Conservation (phyloP, 2,888 invertebrate genomes). For the Drosophila phalerata region DNA sequence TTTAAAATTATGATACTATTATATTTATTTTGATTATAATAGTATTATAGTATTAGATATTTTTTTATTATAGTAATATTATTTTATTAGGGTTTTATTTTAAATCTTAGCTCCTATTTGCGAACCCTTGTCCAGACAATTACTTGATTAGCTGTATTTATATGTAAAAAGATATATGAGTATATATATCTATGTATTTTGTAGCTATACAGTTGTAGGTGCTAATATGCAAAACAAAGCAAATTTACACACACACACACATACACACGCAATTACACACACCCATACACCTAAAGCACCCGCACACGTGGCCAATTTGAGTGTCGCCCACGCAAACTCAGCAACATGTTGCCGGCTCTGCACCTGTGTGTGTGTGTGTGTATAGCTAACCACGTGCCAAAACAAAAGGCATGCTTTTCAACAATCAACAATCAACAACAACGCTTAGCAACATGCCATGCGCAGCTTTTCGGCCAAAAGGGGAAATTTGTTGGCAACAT, state of each 20-base stretch:
- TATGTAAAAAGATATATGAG: background rate
- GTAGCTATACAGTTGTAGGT: slow-evolving; percentile 13
- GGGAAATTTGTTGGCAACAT: slow-evolving; percentile 35
- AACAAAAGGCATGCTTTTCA: slow-evolving; percentile 53
- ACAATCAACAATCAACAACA: slow-evolving; percentile 76
- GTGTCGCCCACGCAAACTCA: slow-evolving; percentile 60
- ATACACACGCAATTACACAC: slow-evolving; percentile 13
- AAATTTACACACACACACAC: slow-evolving; percentile 12
- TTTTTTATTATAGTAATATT: too few species aligned
- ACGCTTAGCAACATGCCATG: slow-evolving; percentile 31
- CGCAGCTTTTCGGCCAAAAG: slow-evolving; percentile 30
- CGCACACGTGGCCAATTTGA: slow-evolving; percentile 46
- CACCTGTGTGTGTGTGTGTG: slow-evolving; percentile 11
- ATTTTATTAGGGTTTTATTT: background rate
- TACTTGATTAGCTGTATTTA: background rate
- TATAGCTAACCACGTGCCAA: slow-evolving; percentile 63
- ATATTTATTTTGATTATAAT: too few species aligned
- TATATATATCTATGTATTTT: background rate
- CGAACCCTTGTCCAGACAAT: background rate
- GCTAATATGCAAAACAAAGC: slow-evolving; percentile 39
- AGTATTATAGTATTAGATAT: too few species aligned
- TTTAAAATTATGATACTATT: too few species aligned
- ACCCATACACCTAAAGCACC: background rate
- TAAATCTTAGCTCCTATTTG: background rate
- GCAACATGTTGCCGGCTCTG: slow-evolving; percentile 66